phyloP scores from a whole-genome alignment of 1,140 invertebrate species.

The Potamilus streckersoni region DNA sequence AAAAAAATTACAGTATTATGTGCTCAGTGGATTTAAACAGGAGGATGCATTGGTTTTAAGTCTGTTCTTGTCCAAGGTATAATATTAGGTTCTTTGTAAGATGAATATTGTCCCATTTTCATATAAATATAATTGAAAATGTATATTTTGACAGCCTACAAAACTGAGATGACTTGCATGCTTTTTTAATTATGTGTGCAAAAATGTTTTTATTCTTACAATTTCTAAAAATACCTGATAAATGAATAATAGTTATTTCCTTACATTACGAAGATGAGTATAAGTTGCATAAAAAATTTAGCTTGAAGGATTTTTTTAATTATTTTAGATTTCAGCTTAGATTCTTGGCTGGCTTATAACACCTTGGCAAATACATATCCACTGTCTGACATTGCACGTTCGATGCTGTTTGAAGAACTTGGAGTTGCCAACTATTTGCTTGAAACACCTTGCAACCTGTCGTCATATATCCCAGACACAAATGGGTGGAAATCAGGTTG shows the following conservation, averaged over 20 bases:
- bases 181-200: not conserved
- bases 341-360: not conserved
- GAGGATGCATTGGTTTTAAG: too few species aligned
- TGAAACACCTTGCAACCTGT: not conserved
- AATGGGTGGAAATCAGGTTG: too few species aligned
- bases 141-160: not conserved
- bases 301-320: not conserved
- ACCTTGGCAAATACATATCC: not conserved
- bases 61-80: too few species aligned
- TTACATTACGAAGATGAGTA: not conserved
- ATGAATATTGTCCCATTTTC: too few species aligned
- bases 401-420: not conserved
- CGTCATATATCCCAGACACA: not conserved
- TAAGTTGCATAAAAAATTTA: not conserved
- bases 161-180: not conserved
- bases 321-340: slow-evolving; percentile 8
- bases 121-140: too few species aligned
- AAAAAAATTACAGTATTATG: too few species aligned
- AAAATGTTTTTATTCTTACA: not conserved
- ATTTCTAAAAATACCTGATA: not conserved
- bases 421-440: slow-evolving; percentile 9
- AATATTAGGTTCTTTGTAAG: too few species aligned
- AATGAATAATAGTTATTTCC: not conserved
- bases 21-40: not conserved
- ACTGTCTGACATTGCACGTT: not conserved